Conservation (phyloP, 1,140 invertebrate species). For the Metaphire vulgaris region DNA sequence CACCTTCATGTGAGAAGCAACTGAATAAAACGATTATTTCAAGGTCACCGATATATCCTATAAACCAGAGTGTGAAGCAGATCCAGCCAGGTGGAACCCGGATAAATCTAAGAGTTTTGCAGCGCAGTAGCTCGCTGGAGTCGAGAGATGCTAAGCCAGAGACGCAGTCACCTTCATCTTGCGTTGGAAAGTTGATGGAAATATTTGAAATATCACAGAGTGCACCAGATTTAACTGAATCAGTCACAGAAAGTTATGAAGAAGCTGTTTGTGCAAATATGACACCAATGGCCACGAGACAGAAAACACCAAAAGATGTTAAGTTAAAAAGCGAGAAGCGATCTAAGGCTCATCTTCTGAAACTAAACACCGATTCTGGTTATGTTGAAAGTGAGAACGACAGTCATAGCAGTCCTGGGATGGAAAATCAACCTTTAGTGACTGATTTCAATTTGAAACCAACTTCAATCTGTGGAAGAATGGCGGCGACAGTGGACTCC, state of each 20-base stretch:
- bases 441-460: too few relatives aligned
- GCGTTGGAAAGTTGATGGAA: slow-evolving; percentile 6
- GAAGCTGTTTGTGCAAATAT: background rate
- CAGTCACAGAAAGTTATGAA: slow-evolving; percentile 3
- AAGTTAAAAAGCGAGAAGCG: background rate
- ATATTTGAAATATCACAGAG: slow-evolving; percentile 16
- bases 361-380: slow-evolving; percentile 14
- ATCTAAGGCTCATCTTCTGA: background rate
- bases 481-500: too few relatives aligned
- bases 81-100: background rate
- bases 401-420: background rate
- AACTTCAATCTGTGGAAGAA: too few relatives aligned
- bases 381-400: slow-evolving; percentile 18
- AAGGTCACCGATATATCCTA: too few relatives aligned
- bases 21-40: too few relatives aligned
- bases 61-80: background rate
- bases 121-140: background rate
- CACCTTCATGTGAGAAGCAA: background rate
- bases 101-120: background rate
- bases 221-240: slow-evolving; percentile 13
- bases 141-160: background rate
- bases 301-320: background rate
- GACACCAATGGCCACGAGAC: slow-evolving; percentile 2
- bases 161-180: background rate
- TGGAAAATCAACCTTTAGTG: background rate